Percentiles rank a stretch among this genome's conserved stretches.
Conservation (phyloP, 2,797 vertebrate genomes). For the Eulemur rubriventer region DNA sequence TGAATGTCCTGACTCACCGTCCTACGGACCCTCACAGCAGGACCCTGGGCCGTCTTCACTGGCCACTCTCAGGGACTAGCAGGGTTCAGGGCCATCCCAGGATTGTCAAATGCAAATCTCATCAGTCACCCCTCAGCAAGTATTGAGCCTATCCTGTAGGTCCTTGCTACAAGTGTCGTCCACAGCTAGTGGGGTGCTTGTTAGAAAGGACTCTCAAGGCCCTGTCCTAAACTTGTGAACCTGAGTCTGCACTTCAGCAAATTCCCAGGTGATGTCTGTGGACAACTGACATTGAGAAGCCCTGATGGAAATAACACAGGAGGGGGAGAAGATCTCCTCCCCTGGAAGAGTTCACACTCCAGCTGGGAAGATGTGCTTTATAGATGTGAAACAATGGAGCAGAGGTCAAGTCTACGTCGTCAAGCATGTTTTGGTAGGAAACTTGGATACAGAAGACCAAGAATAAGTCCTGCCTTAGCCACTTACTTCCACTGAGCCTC, state of each 20-base stretch:
- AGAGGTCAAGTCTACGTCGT: not conserved
- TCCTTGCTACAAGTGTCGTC: not conserved
- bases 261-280: not conserved
- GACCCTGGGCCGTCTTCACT: too few relatives aligned
- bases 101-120: not conserved
- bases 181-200: not conserved
- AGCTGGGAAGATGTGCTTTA: not conserved
- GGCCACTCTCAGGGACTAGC: not conserved
- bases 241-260: not conserved
- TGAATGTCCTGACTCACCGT: not conserved
- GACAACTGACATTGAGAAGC: not conserved
- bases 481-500: not conserved
- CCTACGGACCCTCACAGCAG: not conserved
- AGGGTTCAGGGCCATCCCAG: not conserved
- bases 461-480: not conserved
- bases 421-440: not conserved
- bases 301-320: not conserved
- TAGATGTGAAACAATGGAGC: not conserved
- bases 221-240: not conserved
- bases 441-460: not conserved
- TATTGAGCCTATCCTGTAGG: not conserved
- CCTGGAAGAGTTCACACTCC: not conserved
- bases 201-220: not conserved
- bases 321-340: not conserved
- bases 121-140: not conserved